Evolutionary conservation across 1,140 invertebrate genomes (phyloP), one percentile per base, ranked within the genome.

Genomic region (Philaenus spumarius): DNA sequence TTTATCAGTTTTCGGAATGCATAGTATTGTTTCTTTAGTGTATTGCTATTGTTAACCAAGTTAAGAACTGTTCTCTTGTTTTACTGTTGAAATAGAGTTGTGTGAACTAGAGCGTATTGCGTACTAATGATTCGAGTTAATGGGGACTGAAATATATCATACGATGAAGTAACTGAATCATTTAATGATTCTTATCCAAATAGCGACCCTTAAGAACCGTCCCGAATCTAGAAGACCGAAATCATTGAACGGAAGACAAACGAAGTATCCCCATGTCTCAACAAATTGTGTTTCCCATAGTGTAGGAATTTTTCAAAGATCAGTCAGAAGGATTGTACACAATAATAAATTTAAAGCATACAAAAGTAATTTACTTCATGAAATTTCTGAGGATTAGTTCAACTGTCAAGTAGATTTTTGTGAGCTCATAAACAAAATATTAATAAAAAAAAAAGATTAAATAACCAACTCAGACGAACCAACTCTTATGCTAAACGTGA

Each of bases 361-460:
- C 40, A 43, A 43, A 43, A 5, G n/a, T 43, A 14, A 43, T 43
- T 43, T 43, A 15, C n/a, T 43, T 43, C 40, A 43, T 5, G 40
- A 43, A 43, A 5, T 43, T 14, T 43, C 40, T 43, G 40, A 43
- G 40, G 40, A 43, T 43, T 14, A 43, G 4, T 43, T 43, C 40
- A 19, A 43, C 20, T n/a, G 40, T 43, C 40, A 19, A 43, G 5
- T 5, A 7, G 40, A 43, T 15, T 43, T 43, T 43, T 14, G 40
- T n/a, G 20, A 43, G 40, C 5, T 43, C n/a, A 43, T 43, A 19
- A 43, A 19, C n/a, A 14, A 43, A 43, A 43, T 43, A 43, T 43
- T 43, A 19, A 43, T 43, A 43, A 43, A 14, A 43, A 43, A 15
- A 43, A n/a, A n/a, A 51, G 48, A 51, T 19, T 51, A 51, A 51